phyloP scores from a whole-genome alignment of 2,113 vertebrate genomes.

The Mus musculus region DNA sequence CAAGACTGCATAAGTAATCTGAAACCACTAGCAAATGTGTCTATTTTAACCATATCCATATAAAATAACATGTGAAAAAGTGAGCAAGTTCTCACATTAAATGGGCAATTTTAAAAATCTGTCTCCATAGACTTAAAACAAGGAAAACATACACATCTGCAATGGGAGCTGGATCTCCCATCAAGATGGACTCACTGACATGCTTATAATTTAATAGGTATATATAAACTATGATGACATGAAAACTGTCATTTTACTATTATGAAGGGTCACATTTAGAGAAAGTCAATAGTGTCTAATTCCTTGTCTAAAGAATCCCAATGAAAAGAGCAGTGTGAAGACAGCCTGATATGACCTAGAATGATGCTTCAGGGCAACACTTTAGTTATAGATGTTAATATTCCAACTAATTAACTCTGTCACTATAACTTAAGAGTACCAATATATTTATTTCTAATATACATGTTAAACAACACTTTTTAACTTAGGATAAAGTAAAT shows the following conservation, averaged over 20 bases:
- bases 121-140: conserved; percentile 72
- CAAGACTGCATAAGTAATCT: conserved; percentile 80
- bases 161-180: conserved; percentile 83
- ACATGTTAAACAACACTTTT: conserved; percentile 73
- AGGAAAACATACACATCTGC: conserved; percentile 66
- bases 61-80: conserved; percentile 77
- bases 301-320: conserved; percentile 24
- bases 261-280: conserved; percentile 57
- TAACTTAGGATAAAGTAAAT: conserved; percentile 78
- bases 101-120: conserved; percentile 73
- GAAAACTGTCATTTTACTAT: conserved; percentile 60
- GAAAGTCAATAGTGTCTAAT: conserved; percentile 72
- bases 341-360: conserved; percentile 77
- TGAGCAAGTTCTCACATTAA: conserved; percentile 77
- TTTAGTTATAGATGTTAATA: conserved; percentile 70
- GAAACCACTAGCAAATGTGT: conserved; percentile 80
- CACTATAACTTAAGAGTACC: conserved; percentile 80
- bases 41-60: conserved; percentile 80
- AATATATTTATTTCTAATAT: conserved; percentile 72
- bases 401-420: conserved; percentile 68
- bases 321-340: conserved; percentile 78
- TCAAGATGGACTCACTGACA: conserved; percentile 79
- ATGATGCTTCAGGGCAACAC: conserved; percentile 65
- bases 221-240: conserved; percentile 73
- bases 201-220: conserved; percentile 78